A percentile compares a stretch with the other conserved stretches of the same genome.
Evolutionary conservation across 2,113 vertebrate genomes (phyloP).

Genomic region (Poeciliopsis retropinna): DNA sequence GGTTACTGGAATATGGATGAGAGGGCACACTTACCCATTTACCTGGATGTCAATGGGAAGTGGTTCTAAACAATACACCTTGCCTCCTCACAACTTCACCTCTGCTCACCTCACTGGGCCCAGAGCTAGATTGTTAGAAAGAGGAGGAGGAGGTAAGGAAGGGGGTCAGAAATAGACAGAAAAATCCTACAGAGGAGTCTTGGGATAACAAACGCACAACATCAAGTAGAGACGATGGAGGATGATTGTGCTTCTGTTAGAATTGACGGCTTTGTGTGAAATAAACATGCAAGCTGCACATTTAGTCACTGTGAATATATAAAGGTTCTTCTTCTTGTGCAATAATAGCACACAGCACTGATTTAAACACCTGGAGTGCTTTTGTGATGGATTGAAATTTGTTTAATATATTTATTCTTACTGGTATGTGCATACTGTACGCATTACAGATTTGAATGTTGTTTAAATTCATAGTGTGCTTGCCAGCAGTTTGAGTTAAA

Average conservation of each 20-base stretch:
- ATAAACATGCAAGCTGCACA: background rate
- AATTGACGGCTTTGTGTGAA: background rate
- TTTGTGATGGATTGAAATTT: no score
- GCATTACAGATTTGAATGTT: no score
- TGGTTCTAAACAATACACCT: constrained; percentile 72
- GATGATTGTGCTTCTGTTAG: constrained; percentile 15
- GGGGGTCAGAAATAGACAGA: constrained; percentile 48
- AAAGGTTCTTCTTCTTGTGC: no score
- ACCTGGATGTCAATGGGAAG: constrained; percentile 78
- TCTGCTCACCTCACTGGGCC: constrained; percentile 64
- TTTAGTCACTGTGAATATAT: no score
- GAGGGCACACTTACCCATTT: constrained; percentile 79
- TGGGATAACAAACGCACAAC: constrained; percentile 48
- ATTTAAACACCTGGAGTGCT: no score
- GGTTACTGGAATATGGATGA: constrained; percentile 84
- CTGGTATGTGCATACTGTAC: no score
- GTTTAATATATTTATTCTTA: no score
- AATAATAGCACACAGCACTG: no score
- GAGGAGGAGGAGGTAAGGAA: constrained; percentile 50
- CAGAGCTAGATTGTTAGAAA: constrained; percentile 75
- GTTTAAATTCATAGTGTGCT: no score
- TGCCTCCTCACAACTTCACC: constrained; percentile 54
- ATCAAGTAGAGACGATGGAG: constrained; percentile 14
- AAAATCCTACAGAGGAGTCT: constrained; percentile 59
- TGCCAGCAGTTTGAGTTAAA: no score